Percentiles rank a stretch among this genome's conserved stretches.
Evolutionary conservation across 2,888 invertebrate genomes (phyloP).

Genomic region (Campoplex capitator): DNA sequence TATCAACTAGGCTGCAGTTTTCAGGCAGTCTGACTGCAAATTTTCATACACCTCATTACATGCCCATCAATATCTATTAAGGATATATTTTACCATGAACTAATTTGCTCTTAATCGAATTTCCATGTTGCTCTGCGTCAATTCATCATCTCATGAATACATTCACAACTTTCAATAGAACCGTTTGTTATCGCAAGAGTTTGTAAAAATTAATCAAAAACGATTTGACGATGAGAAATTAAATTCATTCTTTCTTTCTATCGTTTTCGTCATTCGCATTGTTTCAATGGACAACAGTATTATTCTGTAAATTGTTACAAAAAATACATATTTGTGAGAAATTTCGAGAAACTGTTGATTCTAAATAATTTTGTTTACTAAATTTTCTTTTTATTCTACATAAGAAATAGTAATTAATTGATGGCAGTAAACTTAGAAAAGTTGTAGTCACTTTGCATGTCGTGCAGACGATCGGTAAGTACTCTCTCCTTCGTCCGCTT

Average conservation of each 20-base stretch:
- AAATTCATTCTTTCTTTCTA: background rate
- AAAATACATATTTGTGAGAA: background rate
- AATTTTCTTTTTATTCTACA: conserved; percentile 43
- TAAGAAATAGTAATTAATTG: conserved; percentile 64
- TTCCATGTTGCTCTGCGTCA: background rate
- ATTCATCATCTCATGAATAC: conserved; percentile 1
- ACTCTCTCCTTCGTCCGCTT: conserved; percentile 28
- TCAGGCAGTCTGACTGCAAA: background rate
- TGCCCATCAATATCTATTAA: conserved; percentile 5
- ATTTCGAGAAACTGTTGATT: background rate
- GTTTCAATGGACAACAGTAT: background rate
- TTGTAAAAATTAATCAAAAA: background rate
- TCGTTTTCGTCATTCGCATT: background rate
- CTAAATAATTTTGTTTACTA: background rate
- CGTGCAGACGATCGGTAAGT: conserved; percentile 53
- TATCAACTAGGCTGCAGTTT: conserved; percentile 37
- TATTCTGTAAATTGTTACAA: background rate
- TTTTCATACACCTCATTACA: conserved; percentile 9
- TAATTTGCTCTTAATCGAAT: background rate
- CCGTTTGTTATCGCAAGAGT: background rate
- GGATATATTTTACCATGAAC: background rate
- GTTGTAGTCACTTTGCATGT: conserved; percentile 15
- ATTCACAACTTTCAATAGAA: background rate
- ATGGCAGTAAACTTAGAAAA: conserved; percentile 50
- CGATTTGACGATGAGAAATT: background rate